Evolutionary conservation across 1,140 invertebrate species (phyloP), one percentile per base, ranked within the genome.

Genomic region (Leptopilina clavipes): DNA sequence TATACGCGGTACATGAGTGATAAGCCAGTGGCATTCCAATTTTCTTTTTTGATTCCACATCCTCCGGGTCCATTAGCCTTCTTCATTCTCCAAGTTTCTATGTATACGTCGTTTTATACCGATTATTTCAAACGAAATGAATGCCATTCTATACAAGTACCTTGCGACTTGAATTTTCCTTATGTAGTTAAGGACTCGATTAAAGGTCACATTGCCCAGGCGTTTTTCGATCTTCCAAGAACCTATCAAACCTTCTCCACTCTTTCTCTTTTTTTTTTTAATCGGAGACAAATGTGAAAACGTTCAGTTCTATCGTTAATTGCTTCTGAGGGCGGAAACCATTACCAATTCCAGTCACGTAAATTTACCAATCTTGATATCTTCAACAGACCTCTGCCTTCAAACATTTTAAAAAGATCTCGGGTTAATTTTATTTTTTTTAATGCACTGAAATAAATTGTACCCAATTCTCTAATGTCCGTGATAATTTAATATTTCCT

Each of bases 101-200:
- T 10, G 22, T 65, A 31, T 31, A 31, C 25, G 12, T 31, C 12
- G 22, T 22, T 65, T 31, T 31, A 31, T 59, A 22, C 37, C 37
- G 37, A 40, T 40, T 65, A 14, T n/a, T 31, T n/a, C 59, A 25
- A 59, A 59, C 19, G 6, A 31, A 37, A 31, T 31, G 18, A 59
- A 59, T 22, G 56, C 22, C 3, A 65, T 65, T 31, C 59, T 12
- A 65, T 37, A n/a, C n/a, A n/a, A n/a, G n/a, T n/a, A 31, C 59
- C 25, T 65, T 25, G 12, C 25, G 22, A 37, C 25, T 37, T n/a
- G 59, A 65, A 12, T 65, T 31, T 31, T 37, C 59, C 59, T 65
- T 65, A 65, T 65, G 59, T 22, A 65, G 59, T 31, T 31, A 54
- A 54, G 56, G 56, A 25, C 56, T 65, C 56, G 56, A 65, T 65